Base-by-base conservation (phyloP, 2,888 invertebrate genomes). In the Melieria crassipennis region DNA sequence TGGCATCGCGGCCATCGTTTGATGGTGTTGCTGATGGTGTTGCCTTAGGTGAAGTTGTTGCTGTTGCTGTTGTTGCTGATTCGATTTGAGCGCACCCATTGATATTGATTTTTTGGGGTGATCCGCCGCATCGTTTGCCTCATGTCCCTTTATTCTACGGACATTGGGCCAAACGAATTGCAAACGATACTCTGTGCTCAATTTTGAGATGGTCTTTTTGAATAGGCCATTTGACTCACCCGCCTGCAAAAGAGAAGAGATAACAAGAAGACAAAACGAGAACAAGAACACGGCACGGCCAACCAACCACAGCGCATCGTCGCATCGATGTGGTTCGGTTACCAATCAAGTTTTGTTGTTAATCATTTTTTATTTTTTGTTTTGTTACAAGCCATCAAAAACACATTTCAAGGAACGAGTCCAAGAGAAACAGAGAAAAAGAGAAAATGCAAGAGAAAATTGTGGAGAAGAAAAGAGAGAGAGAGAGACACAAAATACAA, bases 81-180 rank as follows among this genome's bases (percentile, higher is more conserved):
- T 87, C 77, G 90, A 90, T 85, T 94, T 94, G 75, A 95, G 90
- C 66, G 94, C 94, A 61, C 94, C 94, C 94, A 94, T 94, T 81
- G 94, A 93, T 87, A 94, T 91, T 80, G 95, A 95, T 88, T 95
- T 95, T 87, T 93, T 88, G 43, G 95, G 94, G 76, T 87, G 84
- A 76, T 87, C 87, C 56, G 88, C 87, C 77, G 87, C 87, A 80
- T 90, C 90, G 82, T 91, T 89, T 79, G 88, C 87, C 80, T 86
- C 87, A 85, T 86, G 86, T 86, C 87, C 87, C 82, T 84, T 84
- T 79, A 85, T 83, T 82, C 83, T 85, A 80, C 86, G 86, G 82
- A 85, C 87, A 85, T 88, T 88, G 77, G 95, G 95, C 95, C 95
- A 95, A 80, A 94, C 94, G 89, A 94, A 95, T 89, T 95, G 94